Evolutionary conservation across 2,113 vertebrate species (phyloP), one percentile per base, ranked within the genome.

Genomic region (Poecilia latipinna): DNA sequence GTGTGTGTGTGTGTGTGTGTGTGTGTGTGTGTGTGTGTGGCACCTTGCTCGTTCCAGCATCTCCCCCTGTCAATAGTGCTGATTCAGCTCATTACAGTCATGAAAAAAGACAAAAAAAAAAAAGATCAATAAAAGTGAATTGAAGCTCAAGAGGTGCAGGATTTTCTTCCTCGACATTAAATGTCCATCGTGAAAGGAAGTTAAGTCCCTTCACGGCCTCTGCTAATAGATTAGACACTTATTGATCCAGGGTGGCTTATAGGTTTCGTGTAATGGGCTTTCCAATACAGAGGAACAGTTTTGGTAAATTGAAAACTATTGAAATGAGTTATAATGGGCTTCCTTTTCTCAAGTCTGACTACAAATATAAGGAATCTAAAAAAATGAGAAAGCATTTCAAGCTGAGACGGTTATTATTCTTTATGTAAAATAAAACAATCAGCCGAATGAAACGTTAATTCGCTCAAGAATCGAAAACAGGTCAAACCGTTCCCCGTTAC

Each of bases 221-320:
- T 19, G 67, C 32, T 60, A 68, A 82, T 68, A 75, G 70, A 88
- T 82, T 70, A 84, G 57, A 65, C 65, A 68, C 19, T 4, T 72
- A 90, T 89, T 63, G 86, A 91, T 84, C 64, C 26, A 19, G 57
- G 70, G 83, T 62, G 33, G 11, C 60, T 65, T 72, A 88, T 89
- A 39, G 83, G 86, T 86, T 39, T 12, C 3, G 17, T n/a, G 1
- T 32, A 17, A 68, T 48, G 37, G 63, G 70, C 39, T 70, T 48
- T 61, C 10, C n/a, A 24, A 37, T 54, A 33, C 42, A 26, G 26
- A 67, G 13, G 2, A 37, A 37, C 17, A n/a, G 39, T 42, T 35
- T 51, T 57, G 19, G 75, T 65, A 31, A 19, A 75, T 75, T 61
- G 57, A 48, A 72, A 4, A 39, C n/a, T 35, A 72, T 0, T 78